Percentiles rank a stretch among this genome's conserved stretches.
phyloP scores from a whole-genome alignment of 2,797 vertebrate genomes.

The Gallinago stenura region DNA sequence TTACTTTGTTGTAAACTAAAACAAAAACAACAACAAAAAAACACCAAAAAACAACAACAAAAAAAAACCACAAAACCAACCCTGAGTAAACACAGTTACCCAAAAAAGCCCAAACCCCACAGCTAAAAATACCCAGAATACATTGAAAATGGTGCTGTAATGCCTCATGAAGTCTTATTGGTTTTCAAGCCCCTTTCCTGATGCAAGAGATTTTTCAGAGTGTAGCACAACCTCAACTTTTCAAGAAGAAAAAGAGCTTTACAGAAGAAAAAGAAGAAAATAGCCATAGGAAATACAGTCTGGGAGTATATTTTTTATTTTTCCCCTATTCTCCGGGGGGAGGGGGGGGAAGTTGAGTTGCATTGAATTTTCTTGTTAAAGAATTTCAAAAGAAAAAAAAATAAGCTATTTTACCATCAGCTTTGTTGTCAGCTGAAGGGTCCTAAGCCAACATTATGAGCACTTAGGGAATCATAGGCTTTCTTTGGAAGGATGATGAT shows the following conservation, averaged over 20 bases:
- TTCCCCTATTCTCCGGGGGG: rapidly evolving
- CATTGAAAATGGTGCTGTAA: neutral
- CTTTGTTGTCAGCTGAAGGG: neutral
- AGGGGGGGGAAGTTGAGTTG: neutral
- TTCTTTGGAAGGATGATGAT: neutral
- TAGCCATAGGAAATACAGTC: neutral
- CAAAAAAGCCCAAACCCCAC: neutral
- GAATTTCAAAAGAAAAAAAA: neutral
- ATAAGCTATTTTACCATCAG: neutral
- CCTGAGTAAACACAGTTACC: neutral
- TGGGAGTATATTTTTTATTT: neutral
- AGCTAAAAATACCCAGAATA: neutral
- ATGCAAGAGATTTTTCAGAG: neutral
- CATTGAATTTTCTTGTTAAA: neutral
- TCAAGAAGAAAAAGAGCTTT: neutral
- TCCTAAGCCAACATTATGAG: neutral
- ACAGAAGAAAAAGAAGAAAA: neutral
- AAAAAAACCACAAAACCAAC: neutral
- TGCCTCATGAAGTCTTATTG: neutral
- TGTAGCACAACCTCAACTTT: neutral
- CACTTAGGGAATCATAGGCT: neutral
- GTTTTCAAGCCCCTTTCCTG: neutral
- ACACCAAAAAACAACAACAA: neutral
- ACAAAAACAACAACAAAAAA: neutral
- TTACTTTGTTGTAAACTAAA: neutral